phyloP scores from a whole-genome alignment of 1,140 invertebrate species.

The Episyrphus balteatus region DNA sequence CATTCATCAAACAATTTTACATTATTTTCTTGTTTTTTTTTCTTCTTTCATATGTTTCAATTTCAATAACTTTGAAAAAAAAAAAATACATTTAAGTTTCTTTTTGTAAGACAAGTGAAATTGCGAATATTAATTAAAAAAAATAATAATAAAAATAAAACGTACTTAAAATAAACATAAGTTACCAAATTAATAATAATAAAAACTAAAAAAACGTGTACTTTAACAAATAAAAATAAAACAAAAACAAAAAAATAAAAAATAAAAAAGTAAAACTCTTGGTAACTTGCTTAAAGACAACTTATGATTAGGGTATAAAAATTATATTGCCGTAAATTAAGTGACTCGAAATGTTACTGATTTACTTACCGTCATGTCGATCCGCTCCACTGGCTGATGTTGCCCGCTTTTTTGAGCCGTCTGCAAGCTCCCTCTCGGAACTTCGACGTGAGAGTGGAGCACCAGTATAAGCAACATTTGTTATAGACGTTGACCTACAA shows the following conservation, averaged over 20 bases:
- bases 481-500: conserved; percentile 70
- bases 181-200: conserved; percentile 1
- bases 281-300: not conserved
- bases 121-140: not conserved
- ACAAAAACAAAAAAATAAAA: not conserved
- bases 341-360: conserved; percentile 1
- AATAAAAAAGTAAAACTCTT: not conserved
- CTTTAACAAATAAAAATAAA: not conserved
- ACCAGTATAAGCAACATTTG: conserved; percentile 61
- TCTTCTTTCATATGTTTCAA: too few relatives aligned
- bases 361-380: conserved; percentile 53
- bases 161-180: not conserved
- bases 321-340: conserved; percentile 1
- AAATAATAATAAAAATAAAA: not conserved
- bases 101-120: not conserved
- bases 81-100: too few relatives aligned
- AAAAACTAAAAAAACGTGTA: not conserved
- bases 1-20: too few relatives aligned
- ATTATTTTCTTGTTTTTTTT: too few relatives aligned
- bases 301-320: not conserved
- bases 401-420: conserved; percentile 69
- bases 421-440: conserved; percentile 66
- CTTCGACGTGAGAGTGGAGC: conserved; percentile 67
- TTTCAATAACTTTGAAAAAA: too few relatives aligned
- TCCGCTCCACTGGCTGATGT: conserved; percentile 63